Evolutionary conservation across 2,888 invertebrate genomes (phyloP), one percentile per base, ranked within the genome.

Genomic region (Yponomeuta sedellus): DNA sequence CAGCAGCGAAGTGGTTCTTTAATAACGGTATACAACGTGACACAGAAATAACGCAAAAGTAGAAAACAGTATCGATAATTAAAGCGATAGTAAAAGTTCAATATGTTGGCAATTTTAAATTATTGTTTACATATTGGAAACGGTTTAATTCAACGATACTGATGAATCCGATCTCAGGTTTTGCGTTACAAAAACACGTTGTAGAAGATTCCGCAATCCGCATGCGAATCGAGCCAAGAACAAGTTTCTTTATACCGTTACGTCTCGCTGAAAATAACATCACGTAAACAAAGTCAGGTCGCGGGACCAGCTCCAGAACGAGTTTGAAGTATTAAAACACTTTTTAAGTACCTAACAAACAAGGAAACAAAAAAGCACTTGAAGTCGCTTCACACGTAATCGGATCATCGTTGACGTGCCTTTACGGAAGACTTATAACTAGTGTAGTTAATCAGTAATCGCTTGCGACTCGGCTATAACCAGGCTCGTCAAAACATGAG

Each of bases 201-300:
- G 59, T 22, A n/a, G 34, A 61, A 16, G 57, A n/a, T n/a, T 20
- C n/a, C 57, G 20, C n/a, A 34, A 28, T 61, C 11, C 28, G 10
- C 16, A 12, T 61, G 61, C 34, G 44, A 44, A 44, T 16, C 19
- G 52, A n/a, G 59, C 22, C 34, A 19, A 64, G 77, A 87, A 88
- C 90, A 70, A 72, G 90, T 89, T 86, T 85, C 70, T 34, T 34
- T 34, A 34, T 88, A 85, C 90, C 86, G 90, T 89, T 90, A 85
- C 71, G 71, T 90, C 69, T 75, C 73, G 72, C 83, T 85, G 88
- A 87, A 88, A 83, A 65, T 65, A 65, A 79, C 77, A 72, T 77
- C 76, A 74, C 76, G 80, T 79, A 82, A 85, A 80, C 80, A 82
- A 68, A 64, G 28, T 56, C 64, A 64, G 25, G 64, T 20, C 67